Percentiles rank a stretch among this genome's conserved stretches.
Evolutionary conservation across 2,797 vertebrate species (phyloP).

Genomic region (Strix occidentalis): DNA sequence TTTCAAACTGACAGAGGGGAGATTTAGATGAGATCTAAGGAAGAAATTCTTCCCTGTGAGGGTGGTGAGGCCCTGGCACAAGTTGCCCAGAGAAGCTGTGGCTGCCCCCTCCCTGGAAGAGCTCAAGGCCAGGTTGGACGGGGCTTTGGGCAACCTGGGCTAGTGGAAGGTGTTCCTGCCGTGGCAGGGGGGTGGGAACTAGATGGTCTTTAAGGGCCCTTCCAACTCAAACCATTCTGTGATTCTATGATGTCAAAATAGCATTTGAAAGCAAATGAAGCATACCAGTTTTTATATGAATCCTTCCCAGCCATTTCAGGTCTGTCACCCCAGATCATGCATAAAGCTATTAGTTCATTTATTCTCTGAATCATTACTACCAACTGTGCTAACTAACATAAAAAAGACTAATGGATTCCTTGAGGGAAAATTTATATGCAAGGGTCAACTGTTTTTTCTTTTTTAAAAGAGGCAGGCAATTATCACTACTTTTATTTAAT

Average conservation of each 20-base stretch:
- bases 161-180: not conserved
- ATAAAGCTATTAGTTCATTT: conserved; percentile 7
- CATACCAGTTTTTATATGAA: not conserved
- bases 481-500: conserved; percentile 50
- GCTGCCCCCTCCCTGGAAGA: not conserved
- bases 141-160: not conserved
- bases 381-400: conserved; percentile 17
- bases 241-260: not conserved
- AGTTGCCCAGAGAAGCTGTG: not conserved
- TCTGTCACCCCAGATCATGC: not conserved
- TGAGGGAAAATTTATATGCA: conserved; percentile 40
- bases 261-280: not conserved
- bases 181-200: not conserved
- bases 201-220: not conserved
- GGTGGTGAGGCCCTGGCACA: not conserved
- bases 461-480: conserved; percentile 23
- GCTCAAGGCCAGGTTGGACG: not conserved
- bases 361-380: conserved; percentile 29
- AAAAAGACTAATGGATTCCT: conserved; percentile 66
- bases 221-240: not conserved
- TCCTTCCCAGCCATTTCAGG: not conserved
- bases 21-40: not conserved
- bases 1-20: not conserved
- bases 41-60: too few relatives aligned
- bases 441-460: conserved; percentile 23